Conservation (phyloP, 2,797 vertebrate species). For the Pitangus sulphuratus region DNA sequence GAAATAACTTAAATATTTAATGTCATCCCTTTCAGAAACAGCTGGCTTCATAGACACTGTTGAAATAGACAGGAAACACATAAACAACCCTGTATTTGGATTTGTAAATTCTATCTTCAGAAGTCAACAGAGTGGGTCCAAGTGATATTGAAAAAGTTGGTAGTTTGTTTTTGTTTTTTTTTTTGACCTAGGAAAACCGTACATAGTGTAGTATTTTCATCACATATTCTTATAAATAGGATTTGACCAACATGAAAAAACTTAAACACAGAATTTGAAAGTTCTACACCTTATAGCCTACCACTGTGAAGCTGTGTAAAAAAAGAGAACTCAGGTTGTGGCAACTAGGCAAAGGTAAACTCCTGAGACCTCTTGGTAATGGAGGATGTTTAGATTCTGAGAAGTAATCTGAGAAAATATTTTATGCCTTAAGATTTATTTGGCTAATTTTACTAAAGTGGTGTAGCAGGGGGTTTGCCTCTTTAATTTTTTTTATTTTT, state of each 20-base stretch:
- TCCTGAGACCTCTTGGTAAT: neutral
- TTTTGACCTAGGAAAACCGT: neutral
- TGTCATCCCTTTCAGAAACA: neutral
- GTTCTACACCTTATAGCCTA: neutral
- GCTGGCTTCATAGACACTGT: neutral
- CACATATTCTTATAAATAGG: neutral
- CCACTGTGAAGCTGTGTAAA: neutral
- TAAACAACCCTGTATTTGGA: neutral
- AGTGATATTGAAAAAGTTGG: neutral
- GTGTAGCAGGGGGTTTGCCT: neutral
- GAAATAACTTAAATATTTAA: neutral
- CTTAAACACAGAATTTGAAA: neutral
- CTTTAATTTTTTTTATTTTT: rapidly evolving
- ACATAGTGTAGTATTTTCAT: neutral
- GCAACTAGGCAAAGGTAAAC: neutral
- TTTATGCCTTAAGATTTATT: neutral
- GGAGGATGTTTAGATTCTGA: neutral
- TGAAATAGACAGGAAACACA: neutral
- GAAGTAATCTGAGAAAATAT: neutral
- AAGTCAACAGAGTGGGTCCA: neutral
- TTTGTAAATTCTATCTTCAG: neutral
- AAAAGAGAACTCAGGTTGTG: neutral
- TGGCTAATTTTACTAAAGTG: neutral
- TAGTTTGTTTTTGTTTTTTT: neutral
- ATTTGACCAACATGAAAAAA: neutral